These are phyloP conservation scores for Plusia festucae DNA, from an alignment of 2,888 invertebrate genomes.

Conservation along the genomic window DNA sequence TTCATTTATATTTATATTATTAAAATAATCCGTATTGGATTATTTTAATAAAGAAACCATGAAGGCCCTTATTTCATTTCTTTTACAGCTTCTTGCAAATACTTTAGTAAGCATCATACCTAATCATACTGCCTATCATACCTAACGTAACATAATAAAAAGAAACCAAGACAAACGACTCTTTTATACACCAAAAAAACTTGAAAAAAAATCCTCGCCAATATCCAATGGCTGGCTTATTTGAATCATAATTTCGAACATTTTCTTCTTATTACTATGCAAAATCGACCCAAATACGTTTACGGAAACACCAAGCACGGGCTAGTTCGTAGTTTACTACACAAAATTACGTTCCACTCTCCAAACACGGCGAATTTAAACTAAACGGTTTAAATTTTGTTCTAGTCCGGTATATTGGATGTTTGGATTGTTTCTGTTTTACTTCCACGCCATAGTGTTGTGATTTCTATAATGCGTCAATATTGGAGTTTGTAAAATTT, in stretches of 20 bases:
- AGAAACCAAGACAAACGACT: too few species aligned
- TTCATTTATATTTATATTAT: too few species aligned
- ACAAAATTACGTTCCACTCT: slow-evolving; percentile 54
- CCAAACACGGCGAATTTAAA: slow-evolving; percentile 55
- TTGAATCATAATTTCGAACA: background rate
- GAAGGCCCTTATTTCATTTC: too few species aligned
- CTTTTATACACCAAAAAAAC: too few species aligned
- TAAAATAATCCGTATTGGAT: too few species aligned
- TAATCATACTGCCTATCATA: too few species aligned
- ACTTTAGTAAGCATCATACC: too few species aligned
- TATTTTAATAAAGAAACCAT: too few species aligned
- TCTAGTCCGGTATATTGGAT: slow-evolving; percentile 25
- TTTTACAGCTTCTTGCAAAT: too few species aligned
- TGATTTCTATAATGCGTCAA: background rate
- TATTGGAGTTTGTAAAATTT: background rate
- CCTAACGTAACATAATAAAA: too few species aligned
- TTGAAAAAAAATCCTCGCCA: too few species aligned
- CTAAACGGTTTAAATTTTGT: slow-evolving; percentile 57
- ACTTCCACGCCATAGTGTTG: background rate
- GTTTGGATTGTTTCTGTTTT: slow-evolving; percentile 13
- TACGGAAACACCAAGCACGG: slow-evolving; percentile 11
- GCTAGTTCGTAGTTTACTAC: slow-evolving; percentile 44
- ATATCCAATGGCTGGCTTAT: background rate
- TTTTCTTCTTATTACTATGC: slow-evolving; percentile 10
- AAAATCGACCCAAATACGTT: slow-evolving; percentile 16